Evolutionary conservation across 2,797 vertebrate genomes (phyloP), one percentile per base, ranked within the genome.

Genomic region (Huso huso): DNA sequence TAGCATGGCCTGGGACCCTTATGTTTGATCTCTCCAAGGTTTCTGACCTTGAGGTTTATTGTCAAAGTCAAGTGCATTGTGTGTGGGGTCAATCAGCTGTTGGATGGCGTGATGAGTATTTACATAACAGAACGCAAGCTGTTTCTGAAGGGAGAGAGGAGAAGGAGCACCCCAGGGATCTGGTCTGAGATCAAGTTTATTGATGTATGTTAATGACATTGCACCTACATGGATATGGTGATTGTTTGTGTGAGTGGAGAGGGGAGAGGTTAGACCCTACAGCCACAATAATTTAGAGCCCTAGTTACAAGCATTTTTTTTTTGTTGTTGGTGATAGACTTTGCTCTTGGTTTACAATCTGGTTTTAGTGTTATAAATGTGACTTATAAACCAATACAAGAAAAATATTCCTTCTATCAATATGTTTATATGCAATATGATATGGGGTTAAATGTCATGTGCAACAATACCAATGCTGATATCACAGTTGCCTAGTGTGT

Each of bases 21-120:
- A 23, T 11, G 76, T 37, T 90, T 90, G 88, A 90, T 91, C 86
- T 88, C 75, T 66, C 74, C 85, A 78, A 79, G 57, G 71, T 71
- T 77, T 66, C 68, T 82, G 81, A 82, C 84, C 82, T 66, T 53
- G 80, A 69, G 70, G 66, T 78, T 58, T 76, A 79, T 70, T 79
- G 81, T 85, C 79, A 81, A 82, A 79, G 85, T 83, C 82, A 82
- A 83, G 81, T 82, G 78, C 78, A 77, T 77, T 84, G 78, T 82
- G 84, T 84, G 83, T 81, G 81, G 85, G 82, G 74, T 78, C 76
- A 74, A 37, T 71, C 66, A 68, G 70, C 66, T 62, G 61, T 65
- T 63, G 49, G 37, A 5, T 37, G 37, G 80, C 69, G 18, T 72
- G 37, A 37, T 37, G 11, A 48, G 37, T 10, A 70, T 67, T 70